These are phyloP conservation scores for Prosapia bicincta DNA, from an alignment of 2,888 invertebrate species.

Conservation along the genomic window DNA sequence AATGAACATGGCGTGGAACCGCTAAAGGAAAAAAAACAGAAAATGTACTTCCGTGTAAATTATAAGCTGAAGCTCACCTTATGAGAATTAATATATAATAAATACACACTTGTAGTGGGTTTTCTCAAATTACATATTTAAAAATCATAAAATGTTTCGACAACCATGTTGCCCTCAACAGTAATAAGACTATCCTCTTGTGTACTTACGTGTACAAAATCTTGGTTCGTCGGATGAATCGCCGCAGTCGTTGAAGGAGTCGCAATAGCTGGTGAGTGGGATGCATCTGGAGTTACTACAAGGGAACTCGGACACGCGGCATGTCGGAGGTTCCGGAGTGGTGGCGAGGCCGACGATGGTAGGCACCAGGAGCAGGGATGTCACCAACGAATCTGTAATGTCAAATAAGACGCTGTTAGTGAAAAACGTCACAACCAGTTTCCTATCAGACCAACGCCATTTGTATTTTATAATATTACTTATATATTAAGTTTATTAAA, in stretches of 20 bases:
- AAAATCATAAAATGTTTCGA: not conserved
- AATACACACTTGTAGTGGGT: too few species aligned
- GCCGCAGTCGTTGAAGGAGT: conserved; percentile 75
- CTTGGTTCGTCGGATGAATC: conserved; percentile 77
- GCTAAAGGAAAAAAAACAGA: too few species aligned
- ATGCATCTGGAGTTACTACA: conserved; percentile 66
- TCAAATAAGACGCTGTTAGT: not conserved
- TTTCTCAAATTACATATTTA: too few species aligned
- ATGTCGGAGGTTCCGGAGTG: conserved; percentile 53
- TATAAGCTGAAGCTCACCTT: too few species aligned
- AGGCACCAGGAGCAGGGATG: conserved; percentile 35
- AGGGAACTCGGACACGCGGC: conserved; percentile 64
- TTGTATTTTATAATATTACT: too few species aligned
- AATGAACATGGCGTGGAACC: too few species aligned
- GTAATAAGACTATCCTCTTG: not conserved
- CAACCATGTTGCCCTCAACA: too few species aligned
- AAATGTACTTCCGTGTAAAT: too few species aligned
- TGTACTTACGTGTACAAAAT: conserved; percentile 74
- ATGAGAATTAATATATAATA: too few species aligned
- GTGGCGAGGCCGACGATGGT: conserved; percentile 40
- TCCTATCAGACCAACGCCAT: too few species aligned
- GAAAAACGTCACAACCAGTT: too few species aligned
- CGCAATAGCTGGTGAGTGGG: conserved; percentile 70
- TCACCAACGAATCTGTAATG: conserved; percentile 20
- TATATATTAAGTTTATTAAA: too few species aligned